Evolutionary conservation across 2,113 vertebrate species (phyloP), one percentile per base, ranked within the genome.

Genomic region (Tamias sibiricus): DNA sequence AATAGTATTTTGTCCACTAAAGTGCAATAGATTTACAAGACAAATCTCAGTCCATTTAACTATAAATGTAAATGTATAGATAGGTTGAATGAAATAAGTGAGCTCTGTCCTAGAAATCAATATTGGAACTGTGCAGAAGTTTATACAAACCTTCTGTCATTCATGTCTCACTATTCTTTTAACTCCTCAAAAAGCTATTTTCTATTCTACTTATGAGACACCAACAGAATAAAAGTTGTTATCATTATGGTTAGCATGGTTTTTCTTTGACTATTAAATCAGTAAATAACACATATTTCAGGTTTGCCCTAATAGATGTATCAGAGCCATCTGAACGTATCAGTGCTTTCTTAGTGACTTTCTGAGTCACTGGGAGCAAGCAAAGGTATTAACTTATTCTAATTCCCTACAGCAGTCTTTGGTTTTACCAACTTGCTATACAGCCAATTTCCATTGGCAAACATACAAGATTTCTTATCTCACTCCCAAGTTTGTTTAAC

Each of bases 101-200:
- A 76, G 30, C 40, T 87, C 66, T 68, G 2, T 80, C 24, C 49
- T 80, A 71, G 69, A 94, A 90, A 7, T 87, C 49, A 83, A 49
- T 42, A 62, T 1, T 20, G 5, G 57, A 79, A 86, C 16, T 69
- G 3, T 90, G 26, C 12, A 90, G 49, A 95, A 81, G 8, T 37
- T 95, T 54, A 59, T 20, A 35, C 72, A 83, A 93, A 42, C 13
- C 8, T 87, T 85, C 85, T 49, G n/a, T 12, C 4, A 92, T 57
- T 26, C 47, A 68, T 30, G 24, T 85, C 80, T 22, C 90, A 52
- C 30, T 66, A n/a, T 64, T 77, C 54, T 42, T 95, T 92, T 85
- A 95, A 95, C 17, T 83, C 30, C 42, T 95, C 62, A 79, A 54
- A 95, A 92, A 92, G 14, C 42, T 30, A 74, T 85, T 96, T 84